These are phyloP conservation scores for Phalanger gymnotis DNA, from an alignment of 2,797 vertebrate species.

Conservation along the genomic window DNA sequence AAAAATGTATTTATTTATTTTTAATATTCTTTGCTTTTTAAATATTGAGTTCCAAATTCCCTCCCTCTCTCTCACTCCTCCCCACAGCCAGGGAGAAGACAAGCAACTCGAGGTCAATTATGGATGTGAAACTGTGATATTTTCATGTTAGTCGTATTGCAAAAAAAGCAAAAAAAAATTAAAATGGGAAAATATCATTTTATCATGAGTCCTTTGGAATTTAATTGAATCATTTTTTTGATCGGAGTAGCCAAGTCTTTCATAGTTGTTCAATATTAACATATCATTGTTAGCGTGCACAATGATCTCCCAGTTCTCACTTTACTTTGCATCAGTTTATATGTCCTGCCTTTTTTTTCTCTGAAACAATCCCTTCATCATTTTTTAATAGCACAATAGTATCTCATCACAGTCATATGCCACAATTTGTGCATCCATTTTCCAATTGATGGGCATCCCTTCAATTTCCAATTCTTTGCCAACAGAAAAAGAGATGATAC, in stretches of 20 bases:
- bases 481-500: background rate
- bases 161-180: too few relatives aligned
- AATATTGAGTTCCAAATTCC: too few relatives aligned
- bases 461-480: background rate
- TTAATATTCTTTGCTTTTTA: too few relatives aligned
- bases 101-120: too few relatives aligned
- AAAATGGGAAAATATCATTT: too few relatives aligned
- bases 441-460: background rate
- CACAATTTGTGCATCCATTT: background rate
- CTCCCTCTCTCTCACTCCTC: too few relatives aligned
- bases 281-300: background rate
- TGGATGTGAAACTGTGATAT: too few relatives aligned
- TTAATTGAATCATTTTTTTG: background rate
- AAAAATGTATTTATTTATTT: too few relatives aligned
- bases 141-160: too few relatives aligned
- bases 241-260: background rate
- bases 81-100: too few relatives aligned
- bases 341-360: background rate
- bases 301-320: background rate
- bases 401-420: background rate
- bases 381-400: background rate
- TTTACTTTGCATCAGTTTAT: background rate
- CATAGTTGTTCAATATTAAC: background rate
- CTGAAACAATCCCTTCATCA: background rate
- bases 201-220: background rate